Evolutionary conservation across 2,797 vertebrate genomes (phyloP).

Genomic region (Chelonia mydas): DNA sequence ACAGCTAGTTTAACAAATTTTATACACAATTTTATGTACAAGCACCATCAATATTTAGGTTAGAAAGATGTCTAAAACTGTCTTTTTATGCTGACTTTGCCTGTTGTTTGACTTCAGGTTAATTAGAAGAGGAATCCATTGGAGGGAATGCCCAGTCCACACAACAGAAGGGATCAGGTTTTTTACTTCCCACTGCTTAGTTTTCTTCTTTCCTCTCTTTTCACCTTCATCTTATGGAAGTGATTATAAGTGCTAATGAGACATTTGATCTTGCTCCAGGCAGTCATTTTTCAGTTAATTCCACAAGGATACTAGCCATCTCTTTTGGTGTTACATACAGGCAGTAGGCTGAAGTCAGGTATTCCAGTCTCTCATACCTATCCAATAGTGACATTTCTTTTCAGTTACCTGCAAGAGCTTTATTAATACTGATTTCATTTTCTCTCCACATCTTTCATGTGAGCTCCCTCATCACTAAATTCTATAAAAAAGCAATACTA

Average conservation of each 20-base stretch:
- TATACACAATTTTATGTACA: background rate
- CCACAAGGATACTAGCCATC: slow-evolving; percentile 29
- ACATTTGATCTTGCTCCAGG: slow-evolving; percentile 67
- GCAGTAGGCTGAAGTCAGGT: slow-evolving; percentile 13
- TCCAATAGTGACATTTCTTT: background rate
- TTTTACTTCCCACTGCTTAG: slow-evolving; percentile 31
- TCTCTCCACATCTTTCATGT: slow-evolving; percentile 59
- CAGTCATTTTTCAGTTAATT: slow-evolving; percentile 65
- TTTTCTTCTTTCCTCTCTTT: slow-evolving; percentile 66
- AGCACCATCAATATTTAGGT: background rate
- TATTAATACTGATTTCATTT: slow-evolving; percentile 51
- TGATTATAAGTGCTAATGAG: slow-evolving; percentile 70
- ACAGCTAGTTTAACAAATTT: background rate
- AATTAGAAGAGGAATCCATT: slow-evolving; percentile 36
- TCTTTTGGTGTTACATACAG: slow-evolving; percentile 41
- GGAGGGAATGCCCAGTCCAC: background rate
- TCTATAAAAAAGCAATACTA: slow-evolving; percentile 75
- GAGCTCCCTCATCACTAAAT: slow-evolving; percentile 64
- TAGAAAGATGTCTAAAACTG: slow-evolving; percentile 21
- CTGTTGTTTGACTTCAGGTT: slow-evolving; percentile 31
- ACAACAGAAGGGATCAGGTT: slow-evolving; percentile 31
- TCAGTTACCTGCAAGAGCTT: slow-evolving; percentile 65
- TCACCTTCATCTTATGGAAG: slow-evolving; percentile 63
- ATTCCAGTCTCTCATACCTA: slow-evolving; percentile 10
- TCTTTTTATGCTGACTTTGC: background rate